Base-by-base conservation (phyloP, 2,113 vertebrate species). In the Rhineura floridana region DNA sequence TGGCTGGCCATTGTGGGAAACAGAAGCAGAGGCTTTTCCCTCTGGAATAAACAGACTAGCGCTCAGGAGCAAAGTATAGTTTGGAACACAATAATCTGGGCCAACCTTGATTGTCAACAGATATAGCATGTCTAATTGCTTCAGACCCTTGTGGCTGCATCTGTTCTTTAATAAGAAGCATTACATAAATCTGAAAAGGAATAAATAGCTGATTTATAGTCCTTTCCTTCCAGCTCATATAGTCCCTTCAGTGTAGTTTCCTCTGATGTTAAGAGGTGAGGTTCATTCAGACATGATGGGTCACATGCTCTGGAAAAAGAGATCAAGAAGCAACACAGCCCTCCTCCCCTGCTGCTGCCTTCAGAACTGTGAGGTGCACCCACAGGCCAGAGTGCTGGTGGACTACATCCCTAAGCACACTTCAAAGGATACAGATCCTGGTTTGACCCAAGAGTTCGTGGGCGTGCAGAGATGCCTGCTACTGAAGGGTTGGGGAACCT, bases 141-240 rank as follows among this genome's bases (percentile, higher is more conserved):
- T 44, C 0, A 4, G 28, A 48, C 19, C 79, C 25, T 46, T 83
- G 2, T 69, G 81, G 81, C 81, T 15, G 76, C 72, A 39, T 67
- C 90, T 86, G 92, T 89, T 91, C 69, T 79, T 81, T n/a, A 75
- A 84, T 0, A 19, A 44, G 52, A 90, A 67, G 87, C 86, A 91
- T 50, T 62, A 94, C 89, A 90, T 62, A 2, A 83, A 85, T 73
- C 33, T 87, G 81, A 69, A 73, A 88, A 81, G 55, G 88, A 90
- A 88, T 78, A 88, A 63, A 87, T 39, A 88, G 91, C 88, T 87
- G 13, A 23, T 25, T 92, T 89, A 30, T 93, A 92, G 89, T 85
- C 91, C 89, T 13, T 72, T 42, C n/a, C 36, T 19, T 17, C 3
- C 67, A 91, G 81, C 83, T 93, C 81, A 0, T 2, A 0, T 82